phyloP scores from a whole-genome alignment of 2,797 vertebrate genomes.

The Clamator glandarius region DNA sequence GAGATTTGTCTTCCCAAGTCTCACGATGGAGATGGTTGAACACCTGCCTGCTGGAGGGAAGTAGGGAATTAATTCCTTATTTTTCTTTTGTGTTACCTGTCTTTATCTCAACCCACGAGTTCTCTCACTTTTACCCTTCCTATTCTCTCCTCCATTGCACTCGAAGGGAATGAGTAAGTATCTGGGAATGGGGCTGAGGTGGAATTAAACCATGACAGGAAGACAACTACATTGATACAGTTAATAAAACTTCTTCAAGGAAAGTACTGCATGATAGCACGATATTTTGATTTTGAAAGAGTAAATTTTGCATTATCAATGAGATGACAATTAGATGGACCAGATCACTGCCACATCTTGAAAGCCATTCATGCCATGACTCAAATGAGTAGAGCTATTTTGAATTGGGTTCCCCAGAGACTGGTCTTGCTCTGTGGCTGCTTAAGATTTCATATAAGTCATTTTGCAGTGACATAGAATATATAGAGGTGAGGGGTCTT shows the following conservation, averaged over 20 bases:
- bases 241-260: not conserved
- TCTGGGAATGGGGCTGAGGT: not conserved
- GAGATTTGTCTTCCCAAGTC: not conserved
- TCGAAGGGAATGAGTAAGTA: accelerated
- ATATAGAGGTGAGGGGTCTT: not conserved
- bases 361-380: not conserved
- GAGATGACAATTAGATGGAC: not conserved
- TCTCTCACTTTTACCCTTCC: not conserved
- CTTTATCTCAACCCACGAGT: not conserved
- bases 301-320: not conserved
- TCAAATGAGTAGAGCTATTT: not conserved
- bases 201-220: not conserved
- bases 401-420: not conserved
- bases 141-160: not conserved
- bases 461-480: not conserved
- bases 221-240: not conserved
- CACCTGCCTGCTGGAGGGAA: not conserved
- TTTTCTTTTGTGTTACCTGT: not conserved
- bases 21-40: not conserved
- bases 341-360: not conserved
- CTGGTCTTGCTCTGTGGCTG: not conserved
- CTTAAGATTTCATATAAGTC: not conserved
- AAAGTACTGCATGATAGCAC: not conserved
- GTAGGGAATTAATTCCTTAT: not conserved
- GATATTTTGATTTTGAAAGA: not conserved